Conservation (phyloP, 2,797 vertebrate species). For the Novumbra hubbsi region DNA sequence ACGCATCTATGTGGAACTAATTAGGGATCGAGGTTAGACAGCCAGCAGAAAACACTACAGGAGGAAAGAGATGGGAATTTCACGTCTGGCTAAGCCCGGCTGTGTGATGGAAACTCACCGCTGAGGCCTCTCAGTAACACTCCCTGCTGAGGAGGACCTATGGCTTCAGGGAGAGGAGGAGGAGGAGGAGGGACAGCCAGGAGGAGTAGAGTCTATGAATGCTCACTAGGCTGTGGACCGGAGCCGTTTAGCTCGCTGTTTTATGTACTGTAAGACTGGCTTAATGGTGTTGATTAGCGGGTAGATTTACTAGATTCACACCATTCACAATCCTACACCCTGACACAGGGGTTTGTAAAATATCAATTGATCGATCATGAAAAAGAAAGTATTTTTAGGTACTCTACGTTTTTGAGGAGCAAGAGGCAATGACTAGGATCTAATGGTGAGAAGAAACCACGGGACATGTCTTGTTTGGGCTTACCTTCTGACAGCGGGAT, state of each 20-base stretch:
- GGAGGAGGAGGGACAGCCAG: background rate
- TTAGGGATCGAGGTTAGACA: background rate
- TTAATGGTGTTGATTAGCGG: background rate
- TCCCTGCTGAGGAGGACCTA: slow-evolving; percentile 40
- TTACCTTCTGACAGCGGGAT: slow-evolving; percentile 96
- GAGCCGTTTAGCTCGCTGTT: background rate
- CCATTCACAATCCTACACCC: background rate
- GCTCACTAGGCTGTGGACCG: background rate
- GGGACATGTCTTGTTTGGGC: slow-evolving; percentile 26
- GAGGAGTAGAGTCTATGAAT: background rate
- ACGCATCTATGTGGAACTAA: background rate
- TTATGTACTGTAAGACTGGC: background rate
- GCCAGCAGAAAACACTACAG: background rate
- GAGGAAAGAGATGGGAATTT: background rate
- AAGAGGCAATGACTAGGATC: background rate
- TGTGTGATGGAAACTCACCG: slow-evolving; percentile 34
- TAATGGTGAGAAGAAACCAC: slow-evolving; percentile 18
- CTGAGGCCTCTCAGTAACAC: slow-evolving; percentile 26
- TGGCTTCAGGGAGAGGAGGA: slow-evolving; percentile 26
- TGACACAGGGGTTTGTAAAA: background rate
- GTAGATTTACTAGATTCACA: background rate
- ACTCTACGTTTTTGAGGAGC: background rate
- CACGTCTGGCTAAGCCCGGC: too few species aligned
- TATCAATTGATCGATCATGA: background rate
- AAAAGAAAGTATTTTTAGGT: background rate